phyloP scores from a whole-genome alignment of 2,113 vertebrate species.

The Talpa occidentalis region DNA sequence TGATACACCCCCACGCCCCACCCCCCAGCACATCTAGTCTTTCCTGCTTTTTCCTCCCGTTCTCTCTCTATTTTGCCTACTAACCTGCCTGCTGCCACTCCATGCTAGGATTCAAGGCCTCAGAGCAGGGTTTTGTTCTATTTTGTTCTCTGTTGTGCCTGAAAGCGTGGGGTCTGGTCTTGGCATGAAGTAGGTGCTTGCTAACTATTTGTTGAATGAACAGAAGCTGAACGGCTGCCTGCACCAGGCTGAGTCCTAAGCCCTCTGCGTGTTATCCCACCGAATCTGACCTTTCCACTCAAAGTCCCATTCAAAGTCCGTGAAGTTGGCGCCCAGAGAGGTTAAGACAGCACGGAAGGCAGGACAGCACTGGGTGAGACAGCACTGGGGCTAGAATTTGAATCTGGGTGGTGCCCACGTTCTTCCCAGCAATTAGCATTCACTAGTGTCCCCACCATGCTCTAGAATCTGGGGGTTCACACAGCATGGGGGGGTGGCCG shows the following conservation, averaged over 20 bases:
- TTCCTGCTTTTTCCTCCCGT: not conserved
- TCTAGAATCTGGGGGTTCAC: not conserved
- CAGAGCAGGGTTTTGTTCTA: not conserved
- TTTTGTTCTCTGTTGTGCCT: not conserved
- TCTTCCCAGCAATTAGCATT: not conserved
- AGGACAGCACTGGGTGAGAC: too few relatives aligned
- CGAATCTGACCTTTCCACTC: not conserved
- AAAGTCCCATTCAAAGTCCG: not conserved
- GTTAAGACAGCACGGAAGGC: too few relatives aligned
- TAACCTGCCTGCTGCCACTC: not conserved
- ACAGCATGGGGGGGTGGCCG: not conserved
- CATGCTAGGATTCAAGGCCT: not conserved
- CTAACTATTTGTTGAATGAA: not conserved
- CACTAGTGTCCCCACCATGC: not conserved
- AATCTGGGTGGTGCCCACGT: not conserved
- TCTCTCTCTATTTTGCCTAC: not conserved
- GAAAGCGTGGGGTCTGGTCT: not conserved
- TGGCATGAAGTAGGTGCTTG: not conserved
- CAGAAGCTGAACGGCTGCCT: too few relatives aligned
- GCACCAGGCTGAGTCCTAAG: not conserved
- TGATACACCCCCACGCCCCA: not conserved
- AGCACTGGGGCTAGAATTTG: not conserved
- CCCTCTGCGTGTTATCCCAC: not conserved
- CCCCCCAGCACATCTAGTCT: not conserved
- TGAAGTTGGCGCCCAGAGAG: not conserved